Evolutionary conservation across 1,140 invertebrate genomes (phyloP), one percentile per base, ranked within the genome.

Genomic region (Lanistes nyassanus): DNA sequence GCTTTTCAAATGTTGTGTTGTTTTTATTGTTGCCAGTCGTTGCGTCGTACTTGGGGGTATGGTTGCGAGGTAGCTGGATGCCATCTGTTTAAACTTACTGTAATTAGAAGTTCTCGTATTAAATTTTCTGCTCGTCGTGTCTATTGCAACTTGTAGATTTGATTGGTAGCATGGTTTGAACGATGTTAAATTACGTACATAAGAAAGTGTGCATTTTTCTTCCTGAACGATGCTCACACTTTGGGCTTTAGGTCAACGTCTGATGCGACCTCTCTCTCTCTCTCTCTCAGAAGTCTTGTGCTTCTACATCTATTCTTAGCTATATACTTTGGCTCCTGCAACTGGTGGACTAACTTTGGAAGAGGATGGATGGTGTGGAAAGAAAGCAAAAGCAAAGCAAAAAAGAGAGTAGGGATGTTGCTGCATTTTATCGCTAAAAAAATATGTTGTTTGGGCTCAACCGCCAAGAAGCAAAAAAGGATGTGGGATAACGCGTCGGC

Each of bases 371-470:
- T n/a, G 7, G 58, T 29, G 11, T 62, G 58, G 26, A 62, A 62
- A 9, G 26, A 29, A 16, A 29, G 31, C n/a, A 34, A 31, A 23
- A 36, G 31, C 29, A 36, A 19, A 65, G 62, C n/a, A 36, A 1
- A 26, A 7, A 39, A 23, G 37, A 37, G 58, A n/a, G 34, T 37
- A 64, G 39, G 16, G 39, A 13, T 34, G 19, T 23, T 36, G 56
- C 42, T 51, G 26, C 29, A 42, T 64, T 42, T 62, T 42, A 64
- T 31, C 60, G 55, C 29, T 37, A 21, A 36, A 34, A n/a, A n/a
- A n/a, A n/a, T n/a, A n/a, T 65, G 39, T 47, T 29, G 71, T 39
- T 29, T 42, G 37, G 58, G 60, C 37, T 65, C 47, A 64, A 29
- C 62, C 13, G 23, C 36, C 34, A 34, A 7, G n/a, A 9, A 4